Evolutionary conservation across 2,888 invertebrate species (phyloP), one percentile per base, ranked within the genome.

Genomic region (Isotomurus palustris): DNA sequence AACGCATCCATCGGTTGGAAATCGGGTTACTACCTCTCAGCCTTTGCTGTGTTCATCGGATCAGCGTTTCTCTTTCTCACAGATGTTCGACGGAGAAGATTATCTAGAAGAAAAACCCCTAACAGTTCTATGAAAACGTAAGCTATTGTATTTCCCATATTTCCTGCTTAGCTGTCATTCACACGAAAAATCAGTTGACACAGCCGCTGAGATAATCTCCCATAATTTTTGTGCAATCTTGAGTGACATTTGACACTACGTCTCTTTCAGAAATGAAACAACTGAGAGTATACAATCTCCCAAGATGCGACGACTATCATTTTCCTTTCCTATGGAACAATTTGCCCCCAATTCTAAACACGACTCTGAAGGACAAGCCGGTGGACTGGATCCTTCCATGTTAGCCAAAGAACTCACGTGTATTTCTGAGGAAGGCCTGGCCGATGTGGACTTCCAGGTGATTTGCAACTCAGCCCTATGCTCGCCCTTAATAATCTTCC

Each of bases 341-440:
- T 45, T 65, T 50, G 59, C 60, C 22, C 55, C 63, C 19, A 61
- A 64, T 41, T 66, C 68, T 14, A 64, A 64, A 24, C 64, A 64
- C 38, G 60, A 68, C 41, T 62, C 63, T 2, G 60, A 53, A 19
- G 53, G 57, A 41, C 56, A 53, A 48, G 54, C 57, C n/a, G 61
- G 56, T 17, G 59, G 61, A 53, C 58, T 64, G 49, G 69, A 69
- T 56, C 67, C 67, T 25, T 57, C 60, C 25, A 54, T 60, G 45
- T 54, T 67, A 27, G 66, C 64, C 21, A 67, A 69, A 1, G 88
- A 88, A 75, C 79, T 89, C 64, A 88, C 88, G 14, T 88, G 88
- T 76, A 88, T 88, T 74, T 88, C 87, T 47, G 89, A 89, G 75
- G 89, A 89, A 73, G 88, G 88, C 25, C 86, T 88, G 50, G 84